Base-by-base conservation (phyloP, 1,140 invertebrate species). In the Archegozetes longisetosus region DNA sequence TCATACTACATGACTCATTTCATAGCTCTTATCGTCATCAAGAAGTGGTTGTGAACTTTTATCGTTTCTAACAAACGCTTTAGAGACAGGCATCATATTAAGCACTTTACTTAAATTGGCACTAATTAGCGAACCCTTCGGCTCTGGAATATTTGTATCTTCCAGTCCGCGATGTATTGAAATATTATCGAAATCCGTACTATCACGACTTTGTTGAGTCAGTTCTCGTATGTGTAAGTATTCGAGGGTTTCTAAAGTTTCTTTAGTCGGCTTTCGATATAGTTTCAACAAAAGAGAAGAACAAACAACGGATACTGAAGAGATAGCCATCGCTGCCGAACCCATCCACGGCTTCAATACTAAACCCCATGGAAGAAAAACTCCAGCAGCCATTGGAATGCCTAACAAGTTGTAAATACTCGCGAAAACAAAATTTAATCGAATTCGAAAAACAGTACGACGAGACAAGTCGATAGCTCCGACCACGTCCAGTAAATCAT, bases 341-440 rank as follows among this genome's bases (percentile, higher is more conserved):
- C 94, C 95, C 93, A 98, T 98, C 96, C 96, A 99, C 0, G 96
- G 96, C 76, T 91, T 79, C 49, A 90, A 70, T 62, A 82, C 79
- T 55, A 94, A 74, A 1, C 92, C 91, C 65, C 87, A 80, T 1
- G 84, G 80, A 56, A 84, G 85, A 68, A 99, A 93, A 4, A 89
- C 65, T 12, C 95, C 95, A 55, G 94, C 95, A 40, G 95, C 95
- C 64, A 99, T 77, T 1, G 95, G 95, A 67, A 98, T 97, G 25
- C 94, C 94, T 58, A 99, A 74, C 24, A 97, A 67, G 76, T 99
- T 99, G 75, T 99, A 99, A 66, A 98, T 80, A 70, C 87, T 93
- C 48, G 96, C 96, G 71, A 97, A 94, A n/a, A 98, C 67, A 71
- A 99, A 98, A 75, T 99, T 99, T 49, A 94, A 75, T 53, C 91